A percentile compares a stretch with the other conserved stretches of the same genome.
phyloP scores from a whole-genome alignment of 2,113 vertebrate species.

The human region GRCh38 chr1:240909501-240910000 shows the following conservation, averaged over 20 bases:
- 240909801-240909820: background rate
- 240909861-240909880: background rate
- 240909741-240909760: background rate
- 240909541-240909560: background rate
- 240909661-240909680: background rate
- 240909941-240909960: slow-evolving; percentile 4
- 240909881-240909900: background rate
- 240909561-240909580: background rate
- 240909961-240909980: background rate
- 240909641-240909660: background rate
- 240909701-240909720: background rate
- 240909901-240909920: slow-evolving; percentile 12
- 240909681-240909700: background rate
- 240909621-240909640: background rate
- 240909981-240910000: slow-evolving; percentile 55
- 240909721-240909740: no score
- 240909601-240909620: background rate
- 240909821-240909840: slow-evolving; percentile 66
- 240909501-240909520: background rate
- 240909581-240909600: background rate
- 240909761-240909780: background rate
- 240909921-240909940: background rate
- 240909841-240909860: slow-evolving; percentile 28
- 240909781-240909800: background rate
- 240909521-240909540: background rate